Conservation (phyloP, 2,113 vertebrate genomes). For the Sturnira hondurensis region DNA sequence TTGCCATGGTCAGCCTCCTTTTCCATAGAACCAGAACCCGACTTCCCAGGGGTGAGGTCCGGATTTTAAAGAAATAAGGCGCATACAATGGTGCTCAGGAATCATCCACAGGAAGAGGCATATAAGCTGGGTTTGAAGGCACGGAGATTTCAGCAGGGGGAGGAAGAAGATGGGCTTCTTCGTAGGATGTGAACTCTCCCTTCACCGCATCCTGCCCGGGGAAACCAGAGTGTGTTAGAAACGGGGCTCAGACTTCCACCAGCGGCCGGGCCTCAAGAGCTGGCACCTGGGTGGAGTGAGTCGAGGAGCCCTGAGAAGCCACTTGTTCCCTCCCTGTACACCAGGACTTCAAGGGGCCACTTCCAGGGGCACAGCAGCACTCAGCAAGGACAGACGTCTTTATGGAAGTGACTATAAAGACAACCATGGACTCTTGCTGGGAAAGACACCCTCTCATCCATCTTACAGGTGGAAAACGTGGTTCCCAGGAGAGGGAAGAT, state of each 20-base stretch:
- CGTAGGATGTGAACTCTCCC: not conserved
- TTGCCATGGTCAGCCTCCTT: not conserved
- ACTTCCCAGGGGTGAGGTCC: not conserved
- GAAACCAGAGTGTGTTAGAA: not conserved
- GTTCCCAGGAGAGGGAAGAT: not conserved
- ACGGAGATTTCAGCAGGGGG: not conserved
- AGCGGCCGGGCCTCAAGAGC: not conserved
- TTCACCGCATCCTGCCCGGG: not conserved
- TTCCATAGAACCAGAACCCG: not conserved
- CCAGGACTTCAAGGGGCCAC: not conserved
- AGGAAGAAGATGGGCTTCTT: not conserved
- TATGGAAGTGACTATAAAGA: not conserved
- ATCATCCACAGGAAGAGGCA: not conserved
- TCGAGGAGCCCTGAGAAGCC: not conserved
- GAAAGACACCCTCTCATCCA: not conserved
- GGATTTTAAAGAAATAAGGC: not conserved
- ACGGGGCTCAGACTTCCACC: not conserved
- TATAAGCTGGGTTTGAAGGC: not conserved
- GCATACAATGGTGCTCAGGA: not conserved
- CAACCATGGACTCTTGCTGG: not conserved
- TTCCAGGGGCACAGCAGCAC: not conserved
- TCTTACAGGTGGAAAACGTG: not conserved
- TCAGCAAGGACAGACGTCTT: not conserved
- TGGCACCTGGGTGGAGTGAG: not conserved
- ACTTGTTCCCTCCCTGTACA: not conserved